Evolutionary conservation across 2,888 invertebrate genomes (phyloP).

Genomic region (Ormyrus thymus): DNA sequence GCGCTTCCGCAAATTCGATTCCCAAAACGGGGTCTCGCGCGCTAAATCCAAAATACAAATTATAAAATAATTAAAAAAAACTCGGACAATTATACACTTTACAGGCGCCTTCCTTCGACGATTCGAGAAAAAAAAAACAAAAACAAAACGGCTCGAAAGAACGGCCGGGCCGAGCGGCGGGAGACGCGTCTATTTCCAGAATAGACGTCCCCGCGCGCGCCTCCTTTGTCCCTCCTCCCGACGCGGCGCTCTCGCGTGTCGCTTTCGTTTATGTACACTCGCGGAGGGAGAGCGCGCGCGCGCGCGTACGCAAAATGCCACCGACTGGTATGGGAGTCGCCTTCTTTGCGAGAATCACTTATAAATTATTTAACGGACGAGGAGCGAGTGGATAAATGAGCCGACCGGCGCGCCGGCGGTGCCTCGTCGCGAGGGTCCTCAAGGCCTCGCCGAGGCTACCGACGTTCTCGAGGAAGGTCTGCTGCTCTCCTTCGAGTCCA

Average conservation of each 20-base stretch:
- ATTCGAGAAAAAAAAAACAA: too few species aligned
- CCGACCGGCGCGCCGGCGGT: not conserved
- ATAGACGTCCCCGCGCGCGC: not conserved
- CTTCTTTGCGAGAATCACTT: slow-evolving; percentile 24
- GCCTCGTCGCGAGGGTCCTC: not conserved
- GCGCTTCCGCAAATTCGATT: too few species aligned
- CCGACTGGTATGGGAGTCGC: slow-evolving; percentile 39
- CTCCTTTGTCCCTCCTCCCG: not conserved
- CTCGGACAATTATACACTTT: slow-evolving; percentile 4
- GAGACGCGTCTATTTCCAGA: slow-evolving; percentile 7
- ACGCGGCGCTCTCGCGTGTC: not conserved
- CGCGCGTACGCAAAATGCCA: slow-evolving; percentile 45
- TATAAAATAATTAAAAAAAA: slow-evolving; percentile 37
- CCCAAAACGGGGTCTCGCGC: too few species aligned
- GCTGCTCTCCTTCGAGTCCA: slow-evolving; percentile 64
- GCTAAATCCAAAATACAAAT: slow-evolving; percentile 14
- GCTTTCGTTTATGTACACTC: slow-evolving; percentile 23
- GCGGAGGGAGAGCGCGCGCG: slow-evolving; percentile 26
- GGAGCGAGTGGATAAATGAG: too few species aligned
- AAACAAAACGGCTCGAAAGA: too few species aligned
- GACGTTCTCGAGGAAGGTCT: slow-evolving; percentile 71
- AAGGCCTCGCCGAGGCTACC: slow-evolving; percentile 57
- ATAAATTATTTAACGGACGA: slow-evolving; percentile 35
- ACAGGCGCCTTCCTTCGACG: too few species aligned
- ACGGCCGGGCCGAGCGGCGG: too few species aligned